Base-by-base conservation (phyloP, 2,113 vertebrate genomes). In the Ceyx cyanopectus region DNA sequence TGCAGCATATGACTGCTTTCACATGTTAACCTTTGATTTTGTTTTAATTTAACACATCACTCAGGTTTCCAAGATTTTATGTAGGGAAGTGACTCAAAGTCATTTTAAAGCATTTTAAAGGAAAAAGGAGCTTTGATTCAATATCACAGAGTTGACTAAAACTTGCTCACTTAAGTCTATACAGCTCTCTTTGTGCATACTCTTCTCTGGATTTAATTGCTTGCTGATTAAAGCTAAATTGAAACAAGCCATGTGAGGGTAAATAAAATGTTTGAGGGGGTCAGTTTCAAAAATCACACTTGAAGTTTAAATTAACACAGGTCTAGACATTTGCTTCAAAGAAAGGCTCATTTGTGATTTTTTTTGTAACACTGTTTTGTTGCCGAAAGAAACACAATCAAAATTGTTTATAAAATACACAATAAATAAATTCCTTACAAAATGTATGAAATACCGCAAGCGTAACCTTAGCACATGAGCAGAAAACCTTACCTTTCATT, bases 11-110 rank as follows among this genome's bases (percentile, higher is more conserved):
- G 74, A 89, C 92, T 94, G 79, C 78, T 89, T 68, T 85, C 73
- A 30, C 12, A 26, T 3, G 16, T 65, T 88, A 93, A 94, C 85
- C 88, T 95, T 90, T 93, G 92, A 93, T 96, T 94, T 92, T 10
- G 13, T 57, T 82, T 94, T 83, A 94, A 92, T 92, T 92, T 87
- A 91, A 94, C 68, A 82, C 69, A 73, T 85, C 86, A 60, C 48
- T 81, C 4, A 19, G 37, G 45, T 89, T 89, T 84, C 76, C 74
- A 70, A 82, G 84, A 91, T 76, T 87, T 93, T 89, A 75, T 69
- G 74, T 46, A 62, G 46, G 15, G 32, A 93, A 85, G 63, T 77
- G 74, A 82, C 18, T 92, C 75, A 85, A 81, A 92, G 75, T 63
- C 11, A 87, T 73, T 87, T 84, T 66, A 45, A 93, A 81, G 37